Conservation (phyloP, 2,113 vertebrate genomes). For the Gallinago paraguaiae region DNA sequence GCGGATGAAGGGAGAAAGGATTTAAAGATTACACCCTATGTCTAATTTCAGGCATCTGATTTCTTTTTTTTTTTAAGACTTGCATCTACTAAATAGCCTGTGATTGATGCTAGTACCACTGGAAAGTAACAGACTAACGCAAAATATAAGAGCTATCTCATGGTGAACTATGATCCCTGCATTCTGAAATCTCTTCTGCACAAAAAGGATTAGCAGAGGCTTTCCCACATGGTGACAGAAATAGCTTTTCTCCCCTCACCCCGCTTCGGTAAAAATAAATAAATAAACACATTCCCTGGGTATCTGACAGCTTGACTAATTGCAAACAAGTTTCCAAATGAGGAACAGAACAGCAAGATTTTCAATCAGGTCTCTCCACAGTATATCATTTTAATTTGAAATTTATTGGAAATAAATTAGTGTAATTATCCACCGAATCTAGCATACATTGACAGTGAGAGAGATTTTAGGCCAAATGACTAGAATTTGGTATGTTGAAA, state of each 20-base stretch:
- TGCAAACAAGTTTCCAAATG: slow-evolving; percentile 40
- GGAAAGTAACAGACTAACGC: background rate
- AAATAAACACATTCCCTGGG: background rate
- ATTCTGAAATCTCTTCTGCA: background rate
- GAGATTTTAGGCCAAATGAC: slow-evolving; percentile 22
- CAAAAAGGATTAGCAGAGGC: background rate
- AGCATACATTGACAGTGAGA: background rate
- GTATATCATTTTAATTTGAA: slow-evolving; percentile 63
- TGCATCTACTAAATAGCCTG: background rate
- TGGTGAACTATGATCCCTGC: background rate
- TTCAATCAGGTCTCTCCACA: slow-evolving; percentile 43
- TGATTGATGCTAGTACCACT: background rate
- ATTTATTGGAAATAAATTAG: slow-evolving; percentile 68
- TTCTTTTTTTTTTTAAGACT: background rate
- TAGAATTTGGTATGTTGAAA: background rate
- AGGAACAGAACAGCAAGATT: slow-evolving; percentile 43
- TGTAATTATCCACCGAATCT: slow-evolving; percentile 41
- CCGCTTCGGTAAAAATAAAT: slow-evolving; percentile 14
- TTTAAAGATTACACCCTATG: background rate
- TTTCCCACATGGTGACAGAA: background rate
- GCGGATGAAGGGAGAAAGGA: background rate
- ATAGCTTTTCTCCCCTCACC: background rate
- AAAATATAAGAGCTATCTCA: background rate
- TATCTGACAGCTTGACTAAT: slow-evolving; percentile 51
- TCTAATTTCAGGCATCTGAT: background rate